Evolutionary conservation across 1,140 invertebrate species (phyloP), one percentile per base, ranked within the genome.

Genomic region (Eupeodes corollae): DNA sequence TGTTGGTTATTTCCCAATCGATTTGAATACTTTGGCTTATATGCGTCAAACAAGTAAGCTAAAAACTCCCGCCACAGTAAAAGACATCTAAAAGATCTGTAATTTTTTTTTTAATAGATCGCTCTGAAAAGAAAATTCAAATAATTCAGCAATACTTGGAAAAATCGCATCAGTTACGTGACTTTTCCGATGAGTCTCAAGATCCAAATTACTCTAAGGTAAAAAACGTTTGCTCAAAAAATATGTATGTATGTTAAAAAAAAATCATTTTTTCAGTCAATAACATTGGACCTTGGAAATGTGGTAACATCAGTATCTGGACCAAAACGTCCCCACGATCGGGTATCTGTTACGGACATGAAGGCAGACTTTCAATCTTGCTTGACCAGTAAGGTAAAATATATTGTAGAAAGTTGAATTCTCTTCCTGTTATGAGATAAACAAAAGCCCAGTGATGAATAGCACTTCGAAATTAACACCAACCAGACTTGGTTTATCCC

Each of bases 271-370:
- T 6, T n/a, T 31, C 65, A 88, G 79, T 75, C 86, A 33, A 83
- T 95, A 9, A 87, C 87, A 49, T 69, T 99, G 45, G 93, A 99
- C 67, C 73, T 99, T 30, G 68, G 70, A 0, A 89, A 86, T 1
- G 91, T 99, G 1, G 90, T 90, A 10, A 88, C 94, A 3, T 97
- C 91, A 45, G 84, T 97, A 1, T 95, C 91, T 55, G 96, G 96
- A 9, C 95, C 96, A 0, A 98, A 99, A 68, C 72, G 95, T 52
- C 95, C 95, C 0, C 95, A 99, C 56, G 96, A 99, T 72, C 76
- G 91, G 42, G 91, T 99, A 3, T 79, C 90, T 0, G 89, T 98
- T 0, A 70, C 78, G 1, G 81, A 87, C 31, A 95, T 98, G 88
- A 91, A 93, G 59, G 62, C 72, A 26, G 94, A 98, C 69, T 99